These are phyloP conservation scores for Aphrocallistes beatrix DNA, from an alignment of 37 sponge, comb jelly and placozoan genomes.

Conservation along the genomic window DNA sequence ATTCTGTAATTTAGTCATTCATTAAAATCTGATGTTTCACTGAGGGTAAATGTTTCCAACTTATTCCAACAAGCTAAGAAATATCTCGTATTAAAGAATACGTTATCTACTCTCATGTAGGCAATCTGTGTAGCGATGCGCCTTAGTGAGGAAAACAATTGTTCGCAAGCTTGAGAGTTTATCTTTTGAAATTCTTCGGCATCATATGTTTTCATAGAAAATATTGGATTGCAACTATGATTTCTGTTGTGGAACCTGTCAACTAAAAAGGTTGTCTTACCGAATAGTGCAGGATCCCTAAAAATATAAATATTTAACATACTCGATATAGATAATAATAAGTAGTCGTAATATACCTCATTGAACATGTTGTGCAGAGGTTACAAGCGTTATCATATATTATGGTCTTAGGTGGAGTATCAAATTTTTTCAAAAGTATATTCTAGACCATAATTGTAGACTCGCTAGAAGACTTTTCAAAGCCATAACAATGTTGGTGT, in stretches of 20 bases:
- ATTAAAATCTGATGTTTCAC: too few relatives aligned
- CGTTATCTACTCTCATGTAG: not conserved
- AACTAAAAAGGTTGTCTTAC: not conserved
- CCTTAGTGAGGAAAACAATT: not conserved
- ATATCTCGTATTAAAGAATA: not conserved
- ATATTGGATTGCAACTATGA: not conserved
- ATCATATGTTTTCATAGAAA: not conserved
- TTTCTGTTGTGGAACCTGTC: not conserved
- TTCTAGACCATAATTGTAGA: not conserved
- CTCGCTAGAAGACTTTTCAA: not conserved
- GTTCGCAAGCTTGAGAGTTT: constrained; percentile 8
- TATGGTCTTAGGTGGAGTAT: not conserved
- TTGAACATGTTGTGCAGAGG: not conserved
- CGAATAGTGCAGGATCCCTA: not conserved
- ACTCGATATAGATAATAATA: too few relatives aligned
- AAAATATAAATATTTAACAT: too few relatives aligned
- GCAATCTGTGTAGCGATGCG: not conserved
- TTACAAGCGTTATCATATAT: not conserved
- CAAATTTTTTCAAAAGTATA: not conserved
- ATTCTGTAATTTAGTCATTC: too few relatives aligned
- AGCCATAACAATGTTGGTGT: not conserved
- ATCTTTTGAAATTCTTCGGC: not conserved
- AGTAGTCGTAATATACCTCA: not conserved
- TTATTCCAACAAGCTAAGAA: too few relatives aligned
- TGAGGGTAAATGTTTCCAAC: too few relatives aligned